Conservation (phyloP, 2,113 vertebrate genomes). For the Mugil cephalus region DNA sequence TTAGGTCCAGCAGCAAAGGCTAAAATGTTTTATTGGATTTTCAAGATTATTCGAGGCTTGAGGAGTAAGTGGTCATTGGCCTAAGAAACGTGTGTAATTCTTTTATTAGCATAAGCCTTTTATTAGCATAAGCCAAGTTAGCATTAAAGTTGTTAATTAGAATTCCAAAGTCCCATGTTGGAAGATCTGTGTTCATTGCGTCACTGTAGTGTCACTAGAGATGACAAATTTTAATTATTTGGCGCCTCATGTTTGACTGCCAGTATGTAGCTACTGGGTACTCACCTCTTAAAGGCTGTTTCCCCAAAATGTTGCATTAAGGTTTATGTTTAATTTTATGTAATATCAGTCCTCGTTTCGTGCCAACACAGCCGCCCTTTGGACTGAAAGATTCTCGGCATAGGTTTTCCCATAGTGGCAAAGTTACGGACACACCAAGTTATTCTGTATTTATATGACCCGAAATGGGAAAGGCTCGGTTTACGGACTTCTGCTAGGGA, state of each 20-base stretch:
- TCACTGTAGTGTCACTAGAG: background rate
- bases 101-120: slow-evolving; percentile 65
- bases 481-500: too few relatives aligned
- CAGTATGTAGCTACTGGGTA: background rate
- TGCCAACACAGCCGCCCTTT: too few relatives aligned
- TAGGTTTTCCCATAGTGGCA: too few relatives aligned
- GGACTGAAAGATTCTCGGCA: too few relatives aligned
- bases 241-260: background rate
- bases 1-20: slow-evolving; percentile 14
- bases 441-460: too few relatives aligned
- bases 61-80: slow-evolving; percentile 58
- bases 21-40: slow-evolving; percentile 51
- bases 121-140: slow-evolving; percentile 19
- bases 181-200: background rate
- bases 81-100: slow-evolving; percentile 53
- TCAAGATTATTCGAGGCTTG: slow-evolving; percentile 64
- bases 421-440: too few relatives aligned
- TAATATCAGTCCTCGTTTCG: too few relatives aligned
- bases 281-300: background rate
- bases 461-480: too few relatives aligned
- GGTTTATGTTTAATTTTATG: too few relatives aligned
- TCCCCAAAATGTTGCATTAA: background rate
- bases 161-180: slow-evolving; percentile 5
- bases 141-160: slow-evolving; percentile 23
- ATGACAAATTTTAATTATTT: too few relatives aligned